Base-by-base conservation (phyloP, 2,113 vertebrate species). In the Morone saxatilis region DNA sequence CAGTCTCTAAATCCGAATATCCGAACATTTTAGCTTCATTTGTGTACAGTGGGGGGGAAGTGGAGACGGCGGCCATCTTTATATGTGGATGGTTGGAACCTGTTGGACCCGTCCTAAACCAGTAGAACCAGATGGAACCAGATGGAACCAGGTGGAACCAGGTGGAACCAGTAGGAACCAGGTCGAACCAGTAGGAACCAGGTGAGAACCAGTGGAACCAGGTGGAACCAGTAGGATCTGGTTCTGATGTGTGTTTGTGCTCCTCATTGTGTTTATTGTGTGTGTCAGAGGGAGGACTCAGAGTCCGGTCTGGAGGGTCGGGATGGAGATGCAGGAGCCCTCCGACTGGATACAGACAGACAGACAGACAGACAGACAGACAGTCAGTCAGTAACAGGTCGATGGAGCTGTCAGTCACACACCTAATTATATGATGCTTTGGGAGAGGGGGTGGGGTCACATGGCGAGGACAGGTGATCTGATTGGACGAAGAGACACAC, bases 281-380 rank as follows among this genome's bases (percentile, higher is more conserved):
- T 71, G 41, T 41, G 76, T 83, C 38, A 88, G 47, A 70, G 63
- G 69, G 81, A 61, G 71, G 83, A 78, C 68, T 84, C 85, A 68
- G 84, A 80, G 68, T 47, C 54, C 51, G 85, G 75, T 75, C 78
- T 70, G 81, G 75, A 54, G 68, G 51, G 47, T 81, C 41, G 13
- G 45, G 71, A 79, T 85, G 72, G 81, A 88, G 87, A 91, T 57
- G 81, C 76, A 65, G 81, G 76, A 84, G 65, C 45, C 50, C 83
- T 78, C 60, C 31, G 65, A 82, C 87, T 89, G 81, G 69, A 85
- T 53, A 90, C n/a, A 9, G 62, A 8, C 36, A 31, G 68, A 31
- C 8, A 80, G n/a, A 48, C 36, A 79, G 63, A 71, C 5, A 70
- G 36, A 51, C 17, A 22, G 25, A 78, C 4, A 36, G 16, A 73